Conservation (phyloP, 2,888 invertebrate species). For the Empis livida region DNA sequence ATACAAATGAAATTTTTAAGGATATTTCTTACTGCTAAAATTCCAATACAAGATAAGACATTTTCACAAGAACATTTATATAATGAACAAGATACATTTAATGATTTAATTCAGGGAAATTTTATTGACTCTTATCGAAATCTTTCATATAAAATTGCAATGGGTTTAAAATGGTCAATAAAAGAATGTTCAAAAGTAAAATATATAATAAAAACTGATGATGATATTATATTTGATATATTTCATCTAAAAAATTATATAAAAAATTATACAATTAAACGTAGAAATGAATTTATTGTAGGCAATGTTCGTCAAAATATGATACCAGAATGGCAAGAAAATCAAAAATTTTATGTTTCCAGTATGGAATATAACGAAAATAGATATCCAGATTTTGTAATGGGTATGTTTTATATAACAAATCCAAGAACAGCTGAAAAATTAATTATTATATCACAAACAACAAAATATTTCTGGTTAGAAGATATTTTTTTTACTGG, state of each 20-base stretch:
- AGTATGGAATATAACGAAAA: too few species aligned
- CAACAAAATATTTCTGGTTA: conserved; percentile 71
- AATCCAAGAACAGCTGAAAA: conserved; percentile 47
- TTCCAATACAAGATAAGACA: conserved; percentile 40
- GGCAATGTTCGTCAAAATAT: too few species aligned
- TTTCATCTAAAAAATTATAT: conserved; percentile 41
- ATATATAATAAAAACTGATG: conserved; percentile 68
- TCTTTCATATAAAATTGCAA: conserved; percentile 65
- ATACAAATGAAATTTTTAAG: conserved; percentile 45
- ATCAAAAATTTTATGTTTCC: too few species aligned
- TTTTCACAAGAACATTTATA: conserved; percentile 43
- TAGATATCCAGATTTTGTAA: conserved; percentile 70
- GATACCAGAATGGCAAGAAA: too few species aligned
- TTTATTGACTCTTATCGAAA: conserved; percentile 67
- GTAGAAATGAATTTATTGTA: conserved; percentile 37
- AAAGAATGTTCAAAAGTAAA: conserved; percentile 45
- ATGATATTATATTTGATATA: conserved; percentile 63
- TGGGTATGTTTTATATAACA: conserved; percentile 75
- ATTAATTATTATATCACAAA: conserved; percentile 42
- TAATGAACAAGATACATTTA: conserved; percentile 49
- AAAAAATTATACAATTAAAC: conserved; percentile 20
- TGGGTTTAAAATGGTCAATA: conserved; percentile 66
- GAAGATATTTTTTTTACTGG: conserved; percentile 84
- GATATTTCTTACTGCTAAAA: conserved; percentile 54
- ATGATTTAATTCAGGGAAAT: conserved; percentile 62